phyloP scores from a whole-genome alignment of 2,797 vertebrate species.

The Ispidina picta region DNA sequence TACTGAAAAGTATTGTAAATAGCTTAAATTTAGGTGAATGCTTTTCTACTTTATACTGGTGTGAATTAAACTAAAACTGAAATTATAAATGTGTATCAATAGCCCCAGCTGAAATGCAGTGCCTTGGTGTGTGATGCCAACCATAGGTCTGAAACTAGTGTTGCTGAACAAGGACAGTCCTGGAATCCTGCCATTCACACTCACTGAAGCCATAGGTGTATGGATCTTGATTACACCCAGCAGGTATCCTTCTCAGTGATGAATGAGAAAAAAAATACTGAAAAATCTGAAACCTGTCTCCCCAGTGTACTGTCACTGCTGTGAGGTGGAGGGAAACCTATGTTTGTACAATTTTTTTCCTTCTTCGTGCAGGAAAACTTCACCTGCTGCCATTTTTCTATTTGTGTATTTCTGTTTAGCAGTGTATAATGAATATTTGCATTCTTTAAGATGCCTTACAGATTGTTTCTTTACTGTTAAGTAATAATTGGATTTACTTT shows the following conservation, averaged over 20 bases:
- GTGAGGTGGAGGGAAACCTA: not conserved
- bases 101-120: not conserved
- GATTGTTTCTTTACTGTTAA: not conserved
- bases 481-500: not conserved
- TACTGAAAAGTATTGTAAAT: conserved; percentile 18
- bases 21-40: not conserved
- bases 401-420: not conserved
- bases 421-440: not conserved
- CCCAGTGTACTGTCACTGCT: conserved; percentile 47
- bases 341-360: not conserved
- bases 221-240: conserved; percentile 79
- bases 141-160: not conserved
- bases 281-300: conserved; percentile 61
- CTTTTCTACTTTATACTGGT: not conserved
- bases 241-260: conserved; percentile 75
- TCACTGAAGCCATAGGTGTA: not conserved
- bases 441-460: not conserved
- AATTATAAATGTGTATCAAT: not conserved
- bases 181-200: not conserved
- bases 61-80: not conserved
- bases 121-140: not conserved
- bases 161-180: not conserved
- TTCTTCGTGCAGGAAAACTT: not conserved
- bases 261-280: conserved; percentile 55
- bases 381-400: not conserved